Base-by-base conservation (phyloP, 2,113 vertebrate genomes). In the Chaetodon trifascialis region DNA sequence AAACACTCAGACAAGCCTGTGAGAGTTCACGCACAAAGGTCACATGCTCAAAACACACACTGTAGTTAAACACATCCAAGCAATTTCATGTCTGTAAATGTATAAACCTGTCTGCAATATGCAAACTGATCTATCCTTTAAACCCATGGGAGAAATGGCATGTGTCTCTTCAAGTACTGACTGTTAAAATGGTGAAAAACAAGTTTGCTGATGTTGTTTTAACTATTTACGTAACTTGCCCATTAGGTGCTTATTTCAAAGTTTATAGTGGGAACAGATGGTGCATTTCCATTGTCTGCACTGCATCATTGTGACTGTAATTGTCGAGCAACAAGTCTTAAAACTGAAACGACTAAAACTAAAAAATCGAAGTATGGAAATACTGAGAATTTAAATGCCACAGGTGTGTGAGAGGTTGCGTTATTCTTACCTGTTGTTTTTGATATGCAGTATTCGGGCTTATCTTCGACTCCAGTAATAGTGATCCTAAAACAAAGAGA, bases 401-500 rank as follows among this genome's bases (percentile, higher is more conserved):
- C 7, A 0, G 9, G 0, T 36, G 6, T 59, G 16, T 14, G 14
- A 46, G 14, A 65, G 4, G 8, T 25, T n/a, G n/a, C 54, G 15
- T 4, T 38, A 17, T 3, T 73, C 96, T 97, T 96, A 97, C 98
- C 96, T 99, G 98, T 92, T 99, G 98, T 94, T 99, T 99, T 91
- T 99, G 98, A 97, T 99, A 99, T 73, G 98, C 98, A 74, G 98
- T 99, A 89, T 98, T 99, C 60, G 97, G 97, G 92, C 97, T 99
- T 94, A 99, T 99, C 95, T 99, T 99, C 73, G 98, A 99, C 94
- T 99, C 98, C 94, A 99, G 95, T 49, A 99, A 92, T 30, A 99
- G 94, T 3, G 98, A 99, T 86, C 98, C 98, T 99, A 89, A 80
- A 96, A 92, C 19, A 93, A 4, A 87, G 69, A 75, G 8, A 49